Evolutionary conservation across 2,888 invertebrate species (phyloP), one percentile per base, ranked within the genome.

Genomic region (Ectobius pallidus): DNA sequence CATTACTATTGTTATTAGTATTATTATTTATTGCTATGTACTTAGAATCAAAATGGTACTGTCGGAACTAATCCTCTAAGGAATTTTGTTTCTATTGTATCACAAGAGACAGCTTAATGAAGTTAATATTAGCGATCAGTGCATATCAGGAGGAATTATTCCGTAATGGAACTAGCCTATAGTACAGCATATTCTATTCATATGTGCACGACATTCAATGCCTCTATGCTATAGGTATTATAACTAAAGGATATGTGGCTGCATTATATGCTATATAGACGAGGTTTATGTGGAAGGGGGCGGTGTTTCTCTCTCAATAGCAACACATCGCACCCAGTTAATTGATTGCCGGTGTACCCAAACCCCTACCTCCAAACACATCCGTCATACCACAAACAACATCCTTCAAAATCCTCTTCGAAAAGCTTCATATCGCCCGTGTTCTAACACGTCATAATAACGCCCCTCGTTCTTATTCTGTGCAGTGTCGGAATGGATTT

Each of bases 291-390:
- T n/a, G n/a, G n/a, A 25, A n/a, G 46, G 18, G n/a, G 44, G 27
- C n/a, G 65, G 34, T 61, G 25, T n/a, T 39, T 14, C 34, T 22
- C 42, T 16, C 52, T 58, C 58, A 58, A 58, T 58, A 30, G 58
- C 27, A 25, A 55, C 27, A 27, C 65, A 65, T 42, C 42, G 65
- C 42, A n/a, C 65, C 65, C 65, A 16, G 65, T 30, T 65, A 65
- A 65, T 65, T 65, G 65, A 65, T 65, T 65, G 65, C 65, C 65
- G 46, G 65, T 65, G 46, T 46, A 30, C 42, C 44, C 42, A 46
- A 46, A 20, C 65, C n/a, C 44, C 65, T 14, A 42, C 44, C 65
- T 27, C 39, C 44, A 42, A 39, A 65, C 42, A 65, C 44, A 65
- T 39, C 65, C 65, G 65, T 42, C 39, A 65, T 42, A 39, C 14